Evolutionary conservation across 1,140 invertebrate species (phyloP), one percentile per base, ranked within the genome.

Genomic region (Octopus bimaculoides): DNA sequence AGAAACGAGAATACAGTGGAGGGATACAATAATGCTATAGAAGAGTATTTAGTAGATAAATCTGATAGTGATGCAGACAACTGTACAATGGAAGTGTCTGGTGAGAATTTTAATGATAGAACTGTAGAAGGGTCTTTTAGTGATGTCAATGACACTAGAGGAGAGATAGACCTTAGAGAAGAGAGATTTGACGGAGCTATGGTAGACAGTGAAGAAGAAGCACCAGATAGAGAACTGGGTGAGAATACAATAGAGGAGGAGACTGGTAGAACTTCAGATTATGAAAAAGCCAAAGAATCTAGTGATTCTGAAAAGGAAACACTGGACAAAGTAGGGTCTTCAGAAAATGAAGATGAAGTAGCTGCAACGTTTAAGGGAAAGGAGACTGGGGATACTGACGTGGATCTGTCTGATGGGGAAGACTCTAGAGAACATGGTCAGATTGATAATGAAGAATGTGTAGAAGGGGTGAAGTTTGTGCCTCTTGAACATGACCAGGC

Each of bases 371-470:
- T 69, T 53, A 78, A 82, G 53, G 75, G 80, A 66, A 26, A 80
- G 74, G 78, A 75, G 14, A 77, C 82, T 54, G 81, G 83, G 10
- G 79, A 81, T 14, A 56, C 77, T 26, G 77, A 82, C n/a, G 54
- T 80, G 0, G 26, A 54, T n/a, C 56, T 79, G 20, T 82, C 82
- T 54, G 81, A 82, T 66, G 56, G 52, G 53, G 78, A 80, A 69
- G 75, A 61, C 52, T 17, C 26, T 41, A 41, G 26, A 41, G 26
- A 41, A 41, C 26, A 41, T 1, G 26, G 26, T 41, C 26, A 5
- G 14, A 6, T 69, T 69, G 56, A 78, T 69, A 66, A 78, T 78
- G 78, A 78, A 71, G 78, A 78, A 26, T 56, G 20, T 54, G 78
- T 69, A 41, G 56, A 56, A 0, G 66, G 78, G 78, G 78, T 41